phyloP scores from a whole-genome alignment of 2,113 vertebrate genomes.

The Scomber japonicus region DNA sequence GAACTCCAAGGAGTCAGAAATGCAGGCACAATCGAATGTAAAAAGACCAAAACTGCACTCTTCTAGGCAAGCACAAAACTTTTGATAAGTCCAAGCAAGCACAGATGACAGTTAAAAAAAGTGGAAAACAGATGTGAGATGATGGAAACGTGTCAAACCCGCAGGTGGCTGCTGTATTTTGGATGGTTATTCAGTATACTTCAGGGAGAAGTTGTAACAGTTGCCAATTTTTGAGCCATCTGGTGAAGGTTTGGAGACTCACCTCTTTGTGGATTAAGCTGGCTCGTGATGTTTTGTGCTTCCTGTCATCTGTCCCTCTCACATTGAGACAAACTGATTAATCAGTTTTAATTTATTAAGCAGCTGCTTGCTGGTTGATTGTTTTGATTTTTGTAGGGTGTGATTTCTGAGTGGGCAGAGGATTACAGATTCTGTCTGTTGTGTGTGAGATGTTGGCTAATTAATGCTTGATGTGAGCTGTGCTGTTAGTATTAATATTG shows the following conservation, averaged over 20 bases:
- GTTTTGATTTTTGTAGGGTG: background rate
- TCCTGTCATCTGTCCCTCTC: background rate
- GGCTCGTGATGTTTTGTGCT: slow-evolving; percentile 7
- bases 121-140: slow-evolving; percentile 32
- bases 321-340: slow-evolving; percentile 9
- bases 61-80: background rate
- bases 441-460: too few species aligned
- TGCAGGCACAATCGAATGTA: background rate
- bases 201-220: slow-evolving; percentile 23
- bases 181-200: slow-evolving; percentile 3
- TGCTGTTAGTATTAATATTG: too few species aligned
- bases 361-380: background rate
- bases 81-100: background rate
- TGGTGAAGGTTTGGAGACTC: slow-evolving; percentile 18
- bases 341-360: background rate
- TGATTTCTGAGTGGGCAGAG: background rate
- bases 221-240: slow-evolving; percentile 34
- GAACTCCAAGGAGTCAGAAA: background rate
- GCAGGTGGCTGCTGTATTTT: slow-evolving; percentile 7
- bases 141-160: slow-evolving; percentile 30
- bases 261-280: slow-evolving; percentile 8
- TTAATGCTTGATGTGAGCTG: too few species aligned
- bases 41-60: background rate
- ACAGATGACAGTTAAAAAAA: background rate
- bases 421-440: background rate